Evolutionary conservation across 2,888 invertebrate species (phyloP), one percentile per base, ranked within the genome.

Genomic region (Tholera decimalis): DNA sequence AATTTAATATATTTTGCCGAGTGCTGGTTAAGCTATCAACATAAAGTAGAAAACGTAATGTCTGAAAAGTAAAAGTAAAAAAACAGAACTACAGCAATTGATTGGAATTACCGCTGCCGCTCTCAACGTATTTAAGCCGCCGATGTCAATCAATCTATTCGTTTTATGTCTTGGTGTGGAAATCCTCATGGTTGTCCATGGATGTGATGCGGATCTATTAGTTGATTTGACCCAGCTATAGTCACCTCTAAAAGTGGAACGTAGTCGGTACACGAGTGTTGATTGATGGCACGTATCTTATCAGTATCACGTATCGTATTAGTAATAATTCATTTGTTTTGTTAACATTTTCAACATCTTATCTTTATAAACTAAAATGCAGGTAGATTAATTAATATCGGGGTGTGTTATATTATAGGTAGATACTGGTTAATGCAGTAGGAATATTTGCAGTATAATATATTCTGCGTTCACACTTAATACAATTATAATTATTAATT

Each of bases 261-360:
- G 15, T 18, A 24, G 30, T 26, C 22, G 9, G 18, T 28, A 22
- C 20, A 41, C 5, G 13, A 53, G 7, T 69, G 15, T 15, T 24
- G 9, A 24, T 28, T 56, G 24, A 8, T 9, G 18, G 35, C 28
- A 46, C 24, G 30, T 37, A 13, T 9, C 5, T 20, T 3, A 7
- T 46, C 24, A 62, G 72, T 72, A 62, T 49, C 63, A 72, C n/a
- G n/a, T n/a, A n/a, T n/a, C n/a, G n/a, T n/a, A n/a, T n/a, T 65
- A 59, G 35, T 13, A 35, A 20, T 49, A 44, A 63, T 73, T 67
- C 1, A 37, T 73, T 44, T 44, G 13, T 63, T 63, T 30, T 49
- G 63, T 72, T 61, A 71, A 46, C 37, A 35, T 3, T 33, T 46
- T 15, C n/a, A 37, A 33, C n/a, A n/a, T n/a, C 18, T 35, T 47